Base-by-base conservation (phyloP, 2,113 vertebrate species). In the Pyxicephalus adspersus region DNA sequence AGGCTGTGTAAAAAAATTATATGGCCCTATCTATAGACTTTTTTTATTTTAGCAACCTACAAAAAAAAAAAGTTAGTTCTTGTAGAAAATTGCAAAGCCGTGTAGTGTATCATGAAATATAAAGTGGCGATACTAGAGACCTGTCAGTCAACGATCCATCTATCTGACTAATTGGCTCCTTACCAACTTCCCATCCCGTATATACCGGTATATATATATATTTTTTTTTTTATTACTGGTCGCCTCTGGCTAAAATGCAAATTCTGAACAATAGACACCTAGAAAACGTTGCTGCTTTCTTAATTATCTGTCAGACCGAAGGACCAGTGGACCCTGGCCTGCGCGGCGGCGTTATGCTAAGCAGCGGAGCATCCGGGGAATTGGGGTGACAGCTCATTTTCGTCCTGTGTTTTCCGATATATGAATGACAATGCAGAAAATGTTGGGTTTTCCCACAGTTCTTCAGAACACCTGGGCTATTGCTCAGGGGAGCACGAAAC, bases 331-430 rank as follows among this genome's bases (percentile, higher is more conserved):
- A 95, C 93, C 92, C 92, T 87, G 90, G 95, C 94, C 95, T 93
- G 89, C 81, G 89, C 96, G 93, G 95, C 89, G 88, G 94, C 95
- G 95, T 96, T 97, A 98, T 98, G 96, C 95, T 98, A 98, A 99
- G 95, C 95, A 98, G 95, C 96, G 95, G 95, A 92, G 96, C 97
- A 98, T 97, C 97, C 90, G 93, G 97, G 97, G 97, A 98, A 98
- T 98, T 97, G 94, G 92, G 97, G 95, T 98, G 97, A 99, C 97
- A 98, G 97, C 96, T 99, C 97, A 98, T 98, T 99, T 96, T 97
- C 95, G 95, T 92, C 93, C 91, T 93, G 91, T 93, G 94, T 92
- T 96, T 94, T 94, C 89, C 92, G 84, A 85, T 88, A n/a, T 89
- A 90, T 89, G 94, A 98, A 97, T 96, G 96, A 95, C 95, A 96